Conservation (phyloP, 2,797 vertebrate genomes). For the Columba guinea region DNA sequence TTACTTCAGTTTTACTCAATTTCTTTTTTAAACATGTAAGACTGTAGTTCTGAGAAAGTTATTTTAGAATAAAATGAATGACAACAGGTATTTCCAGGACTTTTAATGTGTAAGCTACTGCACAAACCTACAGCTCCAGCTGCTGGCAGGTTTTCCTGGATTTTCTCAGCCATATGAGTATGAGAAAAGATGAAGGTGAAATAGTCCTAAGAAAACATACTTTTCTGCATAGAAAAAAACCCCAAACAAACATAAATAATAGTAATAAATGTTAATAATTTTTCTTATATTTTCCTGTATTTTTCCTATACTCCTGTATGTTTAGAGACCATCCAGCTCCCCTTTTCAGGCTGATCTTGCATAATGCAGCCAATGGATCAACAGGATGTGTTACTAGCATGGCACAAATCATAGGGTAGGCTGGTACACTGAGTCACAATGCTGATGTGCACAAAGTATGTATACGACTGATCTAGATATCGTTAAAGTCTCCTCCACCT, state of each 20-base stretch:
- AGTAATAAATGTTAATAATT: background rate
- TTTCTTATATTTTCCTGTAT: background rate
- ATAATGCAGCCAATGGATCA: background rate
- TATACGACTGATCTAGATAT: background rate
- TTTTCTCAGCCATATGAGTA: background rate
- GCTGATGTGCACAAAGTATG: background rate
- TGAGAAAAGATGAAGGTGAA: background rate
- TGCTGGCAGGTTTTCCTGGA: background rate
- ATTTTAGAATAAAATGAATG: background rate
- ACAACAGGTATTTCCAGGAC: background rate
- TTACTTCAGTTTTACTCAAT: background rate
- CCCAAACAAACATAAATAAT: background rate
- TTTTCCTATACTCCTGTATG: fast-evolving
- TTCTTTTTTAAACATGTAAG: background rate
- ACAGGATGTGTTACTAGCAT: background rate
- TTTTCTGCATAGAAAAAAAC: background rate
- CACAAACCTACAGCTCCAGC: constrained; percentile 5
- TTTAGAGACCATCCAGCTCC: background rate
- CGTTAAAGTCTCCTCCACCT: background rate
- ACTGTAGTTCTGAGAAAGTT: background rate
- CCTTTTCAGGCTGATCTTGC: background rate
- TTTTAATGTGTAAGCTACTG: background rate
- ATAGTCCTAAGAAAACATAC: background rate
- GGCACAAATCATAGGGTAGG: background rate
- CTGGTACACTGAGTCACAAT: background rate